These are phyloP conservation scores for Sciurus vulgaris DNA, from an alignment of 2,797 vertebrate genomes.

Conservation along the genomic window DNA sequence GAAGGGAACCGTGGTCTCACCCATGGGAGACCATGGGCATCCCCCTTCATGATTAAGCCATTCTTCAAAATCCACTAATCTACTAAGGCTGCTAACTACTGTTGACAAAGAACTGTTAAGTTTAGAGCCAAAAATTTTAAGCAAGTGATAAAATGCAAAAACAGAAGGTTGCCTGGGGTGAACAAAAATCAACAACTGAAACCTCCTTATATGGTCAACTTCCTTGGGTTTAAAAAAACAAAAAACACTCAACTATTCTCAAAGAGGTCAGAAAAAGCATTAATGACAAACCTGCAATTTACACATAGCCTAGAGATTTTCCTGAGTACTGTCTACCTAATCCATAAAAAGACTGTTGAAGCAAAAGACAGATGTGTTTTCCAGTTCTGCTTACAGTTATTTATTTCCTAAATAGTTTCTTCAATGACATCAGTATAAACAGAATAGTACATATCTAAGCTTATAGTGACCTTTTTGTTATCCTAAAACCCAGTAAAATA, in stretches of 20 bases:
- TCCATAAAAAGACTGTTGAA: not conserved
- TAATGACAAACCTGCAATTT: not conserved
- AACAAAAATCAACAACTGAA: not conserved
- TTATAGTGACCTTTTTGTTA: not conserved
- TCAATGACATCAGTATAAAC: not conserved
- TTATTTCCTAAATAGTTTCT: constrained; percentile 34
- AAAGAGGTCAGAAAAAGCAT: not conserved
- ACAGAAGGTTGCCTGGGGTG: not conserved
- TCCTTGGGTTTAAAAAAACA: constrained; percentile 1
- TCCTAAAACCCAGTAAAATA: not conserved
- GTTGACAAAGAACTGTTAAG: not conserved
- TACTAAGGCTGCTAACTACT: not conserved
- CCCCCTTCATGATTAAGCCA: not conserved
- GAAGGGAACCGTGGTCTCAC: not conserved
- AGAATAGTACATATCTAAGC: not conserved
- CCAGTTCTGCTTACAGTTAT: not conserved
- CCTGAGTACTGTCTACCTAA: not conserved
- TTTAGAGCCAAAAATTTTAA: constrained; percentile 32
- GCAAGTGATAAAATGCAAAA: constrained; percentile 42
- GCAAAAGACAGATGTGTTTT: not conserved
- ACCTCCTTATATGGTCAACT: constrained; percentile 9
- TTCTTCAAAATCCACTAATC: not conserved
- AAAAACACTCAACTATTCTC: constrained; percentile 28
- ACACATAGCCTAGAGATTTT: not conserved
- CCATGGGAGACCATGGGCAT: not conserved